These are phyloP conservation scores for Drosophila ercepeae DNA, from an alignment of 1,140 invertebrate species.

Conservation along the genomic window DNA sequence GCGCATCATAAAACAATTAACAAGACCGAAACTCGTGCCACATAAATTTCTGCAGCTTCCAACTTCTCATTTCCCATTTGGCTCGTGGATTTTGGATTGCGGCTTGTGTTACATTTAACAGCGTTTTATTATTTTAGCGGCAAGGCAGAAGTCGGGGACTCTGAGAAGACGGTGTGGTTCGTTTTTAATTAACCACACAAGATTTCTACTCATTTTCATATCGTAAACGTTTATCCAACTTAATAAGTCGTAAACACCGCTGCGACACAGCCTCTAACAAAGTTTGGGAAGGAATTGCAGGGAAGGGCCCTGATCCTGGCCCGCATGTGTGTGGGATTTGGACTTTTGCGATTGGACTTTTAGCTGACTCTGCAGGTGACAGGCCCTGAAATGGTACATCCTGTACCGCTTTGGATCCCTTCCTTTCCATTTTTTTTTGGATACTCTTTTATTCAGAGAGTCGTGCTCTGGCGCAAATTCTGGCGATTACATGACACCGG, in stretches of 20 bases:
- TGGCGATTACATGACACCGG: slow-evolving; percentile 52
- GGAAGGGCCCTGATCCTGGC: slow-evolving; percentile 4
- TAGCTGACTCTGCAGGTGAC: slow-evolving; percentile 64
- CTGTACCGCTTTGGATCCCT: slow-evolving; percentile 13
- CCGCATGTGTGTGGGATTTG: slow-evolving; percentile 60
- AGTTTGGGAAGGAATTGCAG: slow-evolving; percentile 36
- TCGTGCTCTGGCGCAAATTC: slow-evolving; percentile 30
- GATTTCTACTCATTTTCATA: slow-evolving; percentile 81
- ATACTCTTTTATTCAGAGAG: neutral
- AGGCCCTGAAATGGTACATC: slow-evolving; percentile 25
- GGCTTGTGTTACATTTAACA: slow-evolving; percentile 77
- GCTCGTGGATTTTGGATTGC: slow-evolving; percentile 15
- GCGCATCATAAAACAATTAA: slow-evolving; percentile 81
- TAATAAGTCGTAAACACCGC: slow-evolving; percentile 81
- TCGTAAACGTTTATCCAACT: slow-evolving; percentile 83
- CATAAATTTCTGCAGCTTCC: slow-evolving; percentile 70
- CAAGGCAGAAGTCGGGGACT: slow-evolving; percentile 12
- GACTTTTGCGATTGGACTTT: slow-evolving; percentile 13
- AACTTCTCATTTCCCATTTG: slow-evolving; percentile 15
- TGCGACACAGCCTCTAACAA: slow-evolving; percentile 68
- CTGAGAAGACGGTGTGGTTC: slow-evolving; percentile 13
- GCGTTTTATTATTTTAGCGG: slow-evolving; percentile 59
- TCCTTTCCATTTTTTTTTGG: too few species aligned
- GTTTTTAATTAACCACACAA: slow-evolving; percentile 81
- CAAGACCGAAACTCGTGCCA: slow-evolving; percentile 79